Evolutionary conservation across 2,113 vertebrate genomes (phyloP), one percentile per base, ranked within the genome.

Genomic region (Elachura formosa): DNA sequence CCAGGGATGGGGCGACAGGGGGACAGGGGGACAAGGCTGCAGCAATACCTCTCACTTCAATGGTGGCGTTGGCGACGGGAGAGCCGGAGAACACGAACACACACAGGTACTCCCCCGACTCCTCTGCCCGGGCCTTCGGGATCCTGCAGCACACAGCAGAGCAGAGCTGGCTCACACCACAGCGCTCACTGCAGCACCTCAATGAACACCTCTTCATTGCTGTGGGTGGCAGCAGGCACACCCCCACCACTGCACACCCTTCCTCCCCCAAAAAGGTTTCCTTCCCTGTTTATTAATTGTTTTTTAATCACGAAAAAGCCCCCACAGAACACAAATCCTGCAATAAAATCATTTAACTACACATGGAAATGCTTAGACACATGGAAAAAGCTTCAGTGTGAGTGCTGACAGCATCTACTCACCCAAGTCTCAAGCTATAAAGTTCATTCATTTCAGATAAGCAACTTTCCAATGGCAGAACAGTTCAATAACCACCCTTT

Each of bases 31-130:
- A 43, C 43, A 43, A 7, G 7, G 16, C 19, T 2, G 33, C 48
- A 36, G 71, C 75, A 98, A 96, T 99, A 99, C 99, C 99, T 99
- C 99, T 99, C 62, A 99, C 98, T 97, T 99, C 99, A 94, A 99
- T 99, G 93, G 99, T 99, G 76, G 98, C 98, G n/a, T 99, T 99
- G 96, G 98, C 99, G 94, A 98, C 96, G 34, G 99, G 99, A 59
- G 98, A 98, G 90, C 93, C 98, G 73, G 97, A 91, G 94, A 99
- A 99, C 89, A 98, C 98, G 96, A 98, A 99, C 72, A 99, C 99
- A 55, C 99, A 99, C 98, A 99, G 98, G 96, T 99, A 99, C 96
- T 99, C 99, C 45, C 99, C 99, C 19, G 99, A 99, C 95, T 99
- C 98, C 7, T 99, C 99, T 28, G 99, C 98, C 95, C 98, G 98